Conservation (phyloP, 2,113 vertebrate species). For the Gavia stellata region DNA sequence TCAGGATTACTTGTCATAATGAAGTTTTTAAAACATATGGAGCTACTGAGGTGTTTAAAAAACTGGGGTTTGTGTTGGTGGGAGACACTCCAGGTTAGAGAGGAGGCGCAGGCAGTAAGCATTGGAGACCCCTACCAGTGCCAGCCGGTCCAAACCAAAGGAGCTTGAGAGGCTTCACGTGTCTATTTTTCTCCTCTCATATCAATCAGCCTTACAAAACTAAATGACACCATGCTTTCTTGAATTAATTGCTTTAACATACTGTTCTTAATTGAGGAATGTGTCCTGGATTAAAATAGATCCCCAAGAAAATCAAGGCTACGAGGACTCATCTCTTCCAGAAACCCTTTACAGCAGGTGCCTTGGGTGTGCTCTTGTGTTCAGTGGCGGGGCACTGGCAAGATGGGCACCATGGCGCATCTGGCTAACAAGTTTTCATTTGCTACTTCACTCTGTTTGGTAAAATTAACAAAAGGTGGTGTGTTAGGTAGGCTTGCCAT, state of each 20-base stretch:
- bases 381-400: too few relatives aligned
- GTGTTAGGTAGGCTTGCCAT: not conserved
- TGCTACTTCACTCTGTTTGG: not conserved
- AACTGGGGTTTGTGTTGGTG: not conserved
- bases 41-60: not conserved
- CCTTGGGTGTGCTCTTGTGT: not conserved
- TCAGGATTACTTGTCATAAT: not conserved
- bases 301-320: not conserved
- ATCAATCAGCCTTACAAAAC: not conserved
- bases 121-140: accelerated
- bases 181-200: not conserved
- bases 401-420: not conserved
- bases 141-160: not conserved
- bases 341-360: not conserved
- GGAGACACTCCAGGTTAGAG: not conserved
- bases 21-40: not conserved
- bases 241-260: not conserved
- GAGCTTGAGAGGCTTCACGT: not conserved
- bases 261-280: not conserved
- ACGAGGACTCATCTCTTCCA: not conserved
- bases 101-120: not conserved
- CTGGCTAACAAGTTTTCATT: not conserved
- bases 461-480: not conserved
- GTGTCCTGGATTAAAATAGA: not conserved
- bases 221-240: not conserved